These are phyloP conservation scores for Luperina nickerlii DNA, from an alignment of 2,888 invertebrate species.

Conservation along the genomic window DNA sequence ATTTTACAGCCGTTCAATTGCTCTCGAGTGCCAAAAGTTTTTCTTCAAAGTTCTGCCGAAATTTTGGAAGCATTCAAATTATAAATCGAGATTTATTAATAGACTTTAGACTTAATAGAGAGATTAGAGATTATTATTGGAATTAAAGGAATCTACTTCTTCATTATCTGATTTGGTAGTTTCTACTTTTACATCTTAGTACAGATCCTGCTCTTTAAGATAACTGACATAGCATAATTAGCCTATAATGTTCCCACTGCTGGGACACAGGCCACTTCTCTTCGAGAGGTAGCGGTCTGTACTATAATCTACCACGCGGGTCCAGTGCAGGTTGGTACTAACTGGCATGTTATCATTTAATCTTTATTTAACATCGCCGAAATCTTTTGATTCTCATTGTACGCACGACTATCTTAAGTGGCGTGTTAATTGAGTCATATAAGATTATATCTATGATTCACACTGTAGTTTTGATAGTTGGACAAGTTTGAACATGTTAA, in stretches of 20 bases:
- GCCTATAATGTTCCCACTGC: no score
- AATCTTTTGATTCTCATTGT: slow-evolving; percentile 20
- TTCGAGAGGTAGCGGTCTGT: background rate
- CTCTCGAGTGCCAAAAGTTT: background rate
- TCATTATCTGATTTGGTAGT: background rate
- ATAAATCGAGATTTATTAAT: background rate
- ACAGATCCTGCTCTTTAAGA: slow-evolving; percentile 6
- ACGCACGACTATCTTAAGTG: slow-evolving; percentile 24
- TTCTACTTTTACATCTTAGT: background rate
- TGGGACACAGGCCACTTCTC: background rate
- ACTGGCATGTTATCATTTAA: slow-evolving; percentile 8
- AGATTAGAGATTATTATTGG: background rate
- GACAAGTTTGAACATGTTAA: slow-evolving; percentile 38
- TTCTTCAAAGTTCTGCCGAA: background rate
- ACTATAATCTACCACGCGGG: background rate
- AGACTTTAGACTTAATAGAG: background rate
- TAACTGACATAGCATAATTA: background rate
- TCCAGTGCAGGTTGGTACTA: background rate
- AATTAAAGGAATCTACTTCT: background rate
- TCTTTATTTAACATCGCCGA: slow-evolving; percentile 12
- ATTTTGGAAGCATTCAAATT: background rate
- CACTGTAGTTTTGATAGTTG: background rate
- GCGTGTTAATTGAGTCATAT: slow-evolving; percentile 23
- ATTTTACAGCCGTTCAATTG: background rate
- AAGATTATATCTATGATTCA: slow-evolving; percentile 40